Evolutionary conservation across 53 echinoderm and acorn worm species (phyloP), one percentile per base, ranked within the genome.

Genomic region (Arbacia lixula): DNA sequence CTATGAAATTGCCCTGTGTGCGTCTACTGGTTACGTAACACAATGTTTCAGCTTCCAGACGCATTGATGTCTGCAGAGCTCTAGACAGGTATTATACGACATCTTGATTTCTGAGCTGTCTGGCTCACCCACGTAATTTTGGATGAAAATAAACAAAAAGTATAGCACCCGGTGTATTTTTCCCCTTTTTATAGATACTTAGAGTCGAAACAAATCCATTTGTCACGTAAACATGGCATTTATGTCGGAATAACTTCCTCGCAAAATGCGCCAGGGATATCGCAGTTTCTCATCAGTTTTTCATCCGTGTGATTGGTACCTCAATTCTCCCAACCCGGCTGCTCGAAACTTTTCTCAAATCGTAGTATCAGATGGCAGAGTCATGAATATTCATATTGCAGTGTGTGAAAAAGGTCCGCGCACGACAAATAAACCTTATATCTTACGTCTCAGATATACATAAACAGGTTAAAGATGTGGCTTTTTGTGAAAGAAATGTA

Each of bases 291-390:
- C 36, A 21, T 49, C 33, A 42, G 10, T 49, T 16, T 12, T 37
- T 61, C 74, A 51, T 53, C 65, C 67, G 8, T 9, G 19, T 66
- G 69, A 69, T 69, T 32, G 40, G 27, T 69, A 4, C 43, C 56
- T 5, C 24, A 91, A 91, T 91, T 91, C 91, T 91, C 91, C 88
- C 75, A 91, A 91, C 87, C 58, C 22, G 22, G 25, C 68, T 19
- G 26, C 28, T 33, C 2, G 20, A 87, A 91, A 87, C 87, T 91
- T 91, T 91, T 35, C 75, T 91, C 91, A 91, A 91, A 91, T 91
- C 91, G 84, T 12, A 84, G 78, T 60, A 46, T 86, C 71, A 66
- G 64, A 72, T 74, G 58, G 72, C 87, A 85, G 39, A 72, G 57
- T 30, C 76, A 73, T 88, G 84, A 43, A 84, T 84, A 84, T 88